A percentile compares a stretch with the other conserved stretches of the same genome.
Evolutionary conservation across 2,113 vertebrate species (phyloP).

Genomic region (Mesitornis unicolor): DNA sequence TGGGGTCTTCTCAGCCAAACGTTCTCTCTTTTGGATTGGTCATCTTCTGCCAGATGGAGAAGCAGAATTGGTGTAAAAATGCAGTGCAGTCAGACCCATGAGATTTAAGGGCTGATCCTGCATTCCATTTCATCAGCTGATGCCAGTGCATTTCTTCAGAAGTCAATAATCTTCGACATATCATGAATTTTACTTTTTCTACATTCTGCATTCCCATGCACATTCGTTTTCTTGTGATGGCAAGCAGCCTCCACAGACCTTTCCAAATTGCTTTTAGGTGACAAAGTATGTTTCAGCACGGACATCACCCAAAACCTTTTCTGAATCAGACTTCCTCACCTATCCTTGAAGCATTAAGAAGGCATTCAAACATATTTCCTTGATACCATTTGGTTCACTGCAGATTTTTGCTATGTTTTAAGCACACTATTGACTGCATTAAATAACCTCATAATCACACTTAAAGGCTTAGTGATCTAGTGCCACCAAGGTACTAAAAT

Average conservation of each 20-base stretch:
- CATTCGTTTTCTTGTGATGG: not conserved
- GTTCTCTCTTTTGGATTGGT: not conserved
- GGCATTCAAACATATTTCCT: not conserved
- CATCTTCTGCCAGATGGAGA: not conserved
- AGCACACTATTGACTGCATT: conserved; percentile 35
- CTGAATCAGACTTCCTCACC: not conserved
- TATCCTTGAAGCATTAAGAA: not conserved
- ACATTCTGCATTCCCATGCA: not conserved
- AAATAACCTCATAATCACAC: conserved; percentile 70
- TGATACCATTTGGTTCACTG: conserved; percentile 16
- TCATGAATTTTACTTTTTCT: not conserved
- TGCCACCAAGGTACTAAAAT: conserved; percentile 69
- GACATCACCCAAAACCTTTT: not conserved
- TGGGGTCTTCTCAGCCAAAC: not conserved
- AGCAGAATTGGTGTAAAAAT: not conserved
- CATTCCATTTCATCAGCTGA: not conserved
- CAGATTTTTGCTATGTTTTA: conserved; percentile 40
- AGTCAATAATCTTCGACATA: accelerated
- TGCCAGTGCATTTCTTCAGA: not conserved
- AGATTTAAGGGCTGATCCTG: not conserved
- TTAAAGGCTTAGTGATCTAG: conserved; percentile 61
- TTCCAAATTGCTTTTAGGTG: not conserved
- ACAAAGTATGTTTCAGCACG: not conserved
- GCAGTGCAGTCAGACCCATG: not conserved
- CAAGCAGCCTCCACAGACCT: not conserved